Base-by-base conservation (phyloP, 2,113 vertebrate genomes). In the Progne subis region DNA sequence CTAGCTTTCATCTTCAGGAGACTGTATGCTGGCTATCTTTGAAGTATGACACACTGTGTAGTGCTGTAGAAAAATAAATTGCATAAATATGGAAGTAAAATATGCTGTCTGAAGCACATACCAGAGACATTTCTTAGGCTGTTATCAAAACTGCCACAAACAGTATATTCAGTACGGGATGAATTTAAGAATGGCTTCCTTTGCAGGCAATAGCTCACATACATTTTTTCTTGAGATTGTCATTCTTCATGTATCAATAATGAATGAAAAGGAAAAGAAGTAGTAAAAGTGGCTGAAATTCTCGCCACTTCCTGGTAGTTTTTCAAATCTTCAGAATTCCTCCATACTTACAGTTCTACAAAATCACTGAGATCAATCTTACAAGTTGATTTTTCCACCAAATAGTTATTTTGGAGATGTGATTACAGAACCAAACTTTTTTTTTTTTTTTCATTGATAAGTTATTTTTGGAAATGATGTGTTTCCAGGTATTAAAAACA, bases 81-180 rank as follows among this genome's bases (percentile, higher is more conserved):
- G 71, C 55, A 72, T 63, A 72, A 92, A 79, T 86, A 90, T 80
- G 92, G 86, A 88, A 81, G 34, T 23, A 92, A 96, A 93, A 79
- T 85, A 83, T 34, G 18, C 25, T 88, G 43, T 14, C 37, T 82
- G 53, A 96, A 90, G 39, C 16, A 67, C n/a, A 80, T 25, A 79
- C 19, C 24, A 65, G 77, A 84, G 20, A 50, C 14, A 81, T 90
- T 49, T 41, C 39, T 44, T 44, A 82, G 76, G 79, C 61, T 86
- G 13, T 31, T 52, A 41, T 26, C 37, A 91, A 95, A 91, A 23
- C 32, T 80, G 14, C 3, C 19, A 69, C 50, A 90, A 95, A 29
- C 31, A 86, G 23, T 65, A 29, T 60, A 83, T 88, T 47, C 56
- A 75, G 46, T 18, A 74, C 3, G 3, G 15, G 25, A 68, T 70